Conservation (phyloP, 2,797 vertebrate genomes). For the Chaetophractus vellerosus region DNA sequence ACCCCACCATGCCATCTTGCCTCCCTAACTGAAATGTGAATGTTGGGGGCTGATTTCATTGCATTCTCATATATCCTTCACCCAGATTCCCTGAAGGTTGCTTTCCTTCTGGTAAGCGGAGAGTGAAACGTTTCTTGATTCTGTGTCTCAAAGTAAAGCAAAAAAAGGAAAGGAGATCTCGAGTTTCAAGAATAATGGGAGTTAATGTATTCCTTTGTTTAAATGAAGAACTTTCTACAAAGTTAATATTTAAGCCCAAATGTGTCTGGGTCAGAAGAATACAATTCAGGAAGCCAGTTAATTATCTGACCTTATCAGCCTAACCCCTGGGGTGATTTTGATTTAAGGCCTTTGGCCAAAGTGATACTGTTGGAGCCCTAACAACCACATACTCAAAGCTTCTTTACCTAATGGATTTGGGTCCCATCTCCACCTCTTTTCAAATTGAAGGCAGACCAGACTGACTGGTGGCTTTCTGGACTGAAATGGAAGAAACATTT, state of each 20-base stretch:
- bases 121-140: slow-evolving; percentile 23
- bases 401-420: background rate
- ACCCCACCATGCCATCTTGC: background rate
- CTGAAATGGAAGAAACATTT: background rate
- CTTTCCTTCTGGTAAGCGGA: background rate
- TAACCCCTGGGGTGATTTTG: background rate
- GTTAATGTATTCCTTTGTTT: background rate
- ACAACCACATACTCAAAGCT: background rate
- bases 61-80: background rate
- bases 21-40: background rate
- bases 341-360: background rate
- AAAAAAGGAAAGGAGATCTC: background rate
- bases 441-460: background rate
- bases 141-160: background rate
- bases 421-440: background rate
- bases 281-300: background rate
- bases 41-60: background rate
- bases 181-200: background rate
- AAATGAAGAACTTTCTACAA: slow-evolving; percentile 15
- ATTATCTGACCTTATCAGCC: slow-evolving; percentile 4
- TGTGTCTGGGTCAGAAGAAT: slow-evolving; percentile 25
- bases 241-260: slow-evolving; percentile 67
- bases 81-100: background rate
- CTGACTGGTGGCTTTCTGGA: background rate
- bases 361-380: background rate